phyloP scores from a whole-genome alignment of 2,113 vertebrate species.

The Meriones unguiculatus region DNA sequence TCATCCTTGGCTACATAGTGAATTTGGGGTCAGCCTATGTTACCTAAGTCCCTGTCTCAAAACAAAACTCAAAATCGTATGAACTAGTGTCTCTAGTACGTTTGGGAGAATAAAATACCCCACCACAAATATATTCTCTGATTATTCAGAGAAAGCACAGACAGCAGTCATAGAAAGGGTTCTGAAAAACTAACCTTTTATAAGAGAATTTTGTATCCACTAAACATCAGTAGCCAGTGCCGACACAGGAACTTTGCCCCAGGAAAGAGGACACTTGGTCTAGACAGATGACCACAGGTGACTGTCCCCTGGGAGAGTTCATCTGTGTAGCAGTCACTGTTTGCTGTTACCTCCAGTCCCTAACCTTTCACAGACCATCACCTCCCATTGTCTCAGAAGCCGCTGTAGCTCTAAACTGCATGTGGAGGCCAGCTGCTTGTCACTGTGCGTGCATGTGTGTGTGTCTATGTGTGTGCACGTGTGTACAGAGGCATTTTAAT shows the following conservation, averaged over 20 bases:
- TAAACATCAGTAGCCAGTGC: not conserved
- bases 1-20: no score
- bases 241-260: not conserved
- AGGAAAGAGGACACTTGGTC: not conserved
- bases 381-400: not conserved
- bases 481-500: not conserved
- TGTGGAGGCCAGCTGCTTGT: no score
- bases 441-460: no score
- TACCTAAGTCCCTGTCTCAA: not conserved
- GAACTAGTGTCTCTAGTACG: not conserved
- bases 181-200: not conserved
- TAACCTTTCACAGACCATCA: not conserved
- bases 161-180: not conserved
- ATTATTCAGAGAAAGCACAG: not conserved
- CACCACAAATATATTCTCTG: not conserved
- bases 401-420: not conserved
- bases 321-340: not conserved
- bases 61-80: not conserved
- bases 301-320: not conserved
- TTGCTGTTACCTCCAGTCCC: not conserved
- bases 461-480: not conserved
- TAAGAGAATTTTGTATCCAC: not conserved
- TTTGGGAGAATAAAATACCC: not conserved
- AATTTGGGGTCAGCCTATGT: no score
- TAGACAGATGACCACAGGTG: not conserved